Conservation (phyloP, 35 echinoderm and acorn worm genomes). For the Amphiura filiformis region DNA sequence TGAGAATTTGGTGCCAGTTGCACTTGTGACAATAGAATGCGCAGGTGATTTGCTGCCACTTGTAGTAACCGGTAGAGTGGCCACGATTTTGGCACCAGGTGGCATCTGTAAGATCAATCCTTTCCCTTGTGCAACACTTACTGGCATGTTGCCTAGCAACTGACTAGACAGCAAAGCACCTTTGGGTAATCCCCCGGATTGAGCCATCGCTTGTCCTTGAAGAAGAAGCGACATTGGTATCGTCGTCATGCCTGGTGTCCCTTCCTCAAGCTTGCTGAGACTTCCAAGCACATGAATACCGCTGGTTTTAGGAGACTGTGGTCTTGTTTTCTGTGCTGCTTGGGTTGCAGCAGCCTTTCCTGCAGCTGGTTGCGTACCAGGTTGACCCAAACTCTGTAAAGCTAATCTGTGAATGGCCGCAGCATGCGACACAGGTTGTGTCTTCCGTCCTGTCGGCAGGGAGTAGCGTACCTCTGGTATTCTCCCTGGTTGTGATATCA, state of each 20-base stretch:
- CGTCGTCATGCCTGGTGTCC: background rate
- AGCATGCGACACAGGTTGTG: background rate
- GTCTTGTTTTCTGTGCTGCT: background rate
- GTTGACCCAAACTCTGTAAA: background rate
- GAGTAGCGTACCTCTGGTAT: background rate
- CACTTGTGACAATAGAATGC: background rate
- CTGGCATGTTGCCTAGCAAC: conserved; percentile 23
- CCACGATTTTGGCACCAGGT: conserved; percentile 34
- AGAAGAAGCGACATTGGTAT: background rate
- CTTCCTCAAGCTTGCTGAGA: background rate
- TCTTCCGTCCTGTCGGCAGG: background rate
- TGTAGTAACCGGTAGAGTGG: conserved; percentile 10
- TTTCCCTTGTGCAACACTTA: conserved; percentile 46
- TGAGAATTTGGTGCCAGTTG: background rate
- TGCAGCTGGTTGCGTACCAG: no score
- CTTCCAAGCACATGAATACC: background rate
- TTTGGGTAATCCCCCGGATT: conserved; percentile 21
- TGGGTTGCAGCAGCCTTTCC: background rate
- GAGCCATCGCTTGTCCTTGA: conserved; percentile 28
- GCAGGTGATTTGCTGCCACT: background rate
- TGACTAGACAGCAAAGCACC: conserved; percentile 38
- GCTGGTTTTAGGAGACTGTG: background rate
- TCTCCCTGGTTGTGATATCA: background rate
- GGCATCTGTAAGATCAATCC: conserved; percentile 54
- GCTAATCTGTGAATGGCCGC: background rate